Conservation (phyloP, 2,888 invertebrate species). For the Hedya salicella region DNA sequence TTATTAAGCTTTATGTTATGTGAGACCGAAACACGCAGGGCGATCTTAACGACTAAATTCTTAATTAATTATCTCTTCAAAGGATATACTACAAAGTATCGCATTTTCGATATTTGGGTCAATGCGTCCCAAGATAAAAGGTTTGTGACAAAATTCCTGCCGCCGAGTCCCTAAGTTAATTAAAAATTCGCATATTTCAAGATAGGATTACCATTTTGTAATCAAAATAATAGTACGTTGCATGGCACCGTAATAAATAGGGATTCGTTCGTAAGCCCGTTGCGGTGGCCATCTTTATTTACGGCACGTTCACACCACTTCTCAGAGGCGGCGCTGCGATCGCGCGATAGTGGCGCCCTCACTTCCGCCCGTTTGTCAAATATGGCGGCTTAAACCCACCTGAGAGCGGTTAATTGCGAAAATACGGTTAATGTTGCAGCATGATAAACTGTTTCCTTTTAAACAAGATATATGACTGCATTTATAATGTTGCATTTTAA, state of each 20-base stretch:
- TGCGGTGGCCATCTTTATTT: slow-evolving; percentile 74
- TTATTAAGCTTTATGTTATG: slow-evolving; percentile 34
- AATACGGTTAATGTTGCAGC: slow-evolving; percentile 72
- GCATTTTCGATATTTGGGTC: slow-evolving; percentile 1
- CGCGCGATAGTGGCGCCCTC: slow-evolving; percentile 69
- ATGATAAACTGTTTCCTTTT: slow-evolving; percentile 78
- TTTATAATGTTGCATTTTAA: slow-evolving; percentile 53
- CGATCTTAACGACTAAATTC: slow-evolving; percentile 5
- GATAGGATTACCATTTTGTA: slow-evolving; percentile 9
- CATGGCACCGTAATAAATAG: slow-evolving; percentile 55
- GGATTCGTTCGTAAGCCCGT: slow-evolving; percentile 56
- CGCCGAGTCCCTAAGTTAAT: not conserved
- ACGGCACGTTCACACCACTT: slow-evolving; percentile 73
- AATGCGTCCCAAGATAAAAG: not conserved
- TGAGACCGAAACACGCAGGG: slow-evolving; percentile 3
- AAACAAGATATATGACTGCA: slow-evolving; percentile 54
- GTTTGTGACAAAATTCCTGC: not conserved
- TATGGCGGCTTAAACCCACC: slow-evolving; percentile 65
- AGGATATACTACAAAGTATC: not conserved
- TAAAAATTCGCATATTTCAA: slow-evolving; percentile 1
- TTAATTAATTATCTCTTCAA: slow-evolving; percentile 16
- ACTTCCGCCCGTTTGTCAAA: slow-evolving; percentile 78
- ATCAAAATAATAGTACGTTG: slow-evolving; percentile 22
- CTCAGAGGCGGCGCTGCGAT: slow-evolving; percentile 60
- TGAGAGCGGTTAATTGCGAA: slow-evolving; percentile 76